These are phyloP conservation scores for Steinernema hermaphroditum DNA, from an alignment of 2,888 invertebrate species.

Conservation along the genomic window DNA sequence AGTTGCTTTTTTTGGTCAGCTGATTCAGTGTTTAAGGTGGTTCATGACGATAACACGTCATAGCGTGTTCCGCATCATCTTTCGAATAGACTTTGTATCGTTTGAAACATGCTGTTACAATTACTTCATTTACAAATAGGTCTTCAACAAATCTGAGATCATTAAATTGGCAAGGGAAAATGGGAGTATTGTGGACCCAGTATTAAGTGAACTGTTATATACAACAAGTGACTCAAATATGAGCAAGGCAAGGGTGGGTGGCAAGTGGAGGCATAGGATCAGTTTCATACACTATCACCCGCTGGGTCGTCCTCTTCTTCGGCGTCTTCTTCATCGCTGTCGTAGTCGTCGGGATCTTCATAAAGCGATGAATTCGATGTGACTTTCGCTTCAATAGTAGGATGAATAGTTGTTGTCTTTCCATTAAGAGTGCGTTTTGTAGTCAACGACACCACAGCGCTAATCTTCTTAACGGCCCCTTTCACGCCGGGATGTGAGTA, in stretches of 20 bases:
- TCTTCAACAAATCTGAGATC: not conserved
- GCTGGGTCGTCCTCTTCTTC: not conserved
- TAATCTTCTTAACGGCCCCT: not conserved
- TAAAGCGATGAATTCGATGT: not conserved
- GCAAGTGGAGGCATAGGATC: slow-evolving; percentile 2
- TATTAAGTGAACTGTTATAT: slow-evolving; percentile 17
- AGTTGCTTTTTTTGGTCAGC: too few species aligned
- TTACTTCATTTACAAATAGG: too few species aligned
- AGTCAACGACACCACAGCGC: not conserved
- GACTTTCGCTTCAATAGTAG: not conserved
- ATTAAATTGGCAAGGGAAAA: not conserved
- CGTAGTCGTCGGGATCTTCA: slow-evolving; percentile 1
- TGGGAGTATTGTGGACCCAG: slow-evolving; percentile 23
- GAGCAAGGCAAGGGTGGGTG: slow-evolving; percentile 23
- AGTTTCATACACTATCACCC: not conserved
- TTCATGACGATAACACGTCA: too few species aligned
- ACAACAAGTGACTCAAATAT: not conserved
- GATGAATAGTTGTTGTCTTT: not conserved
- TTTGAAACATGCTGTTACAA: too few species aligned
- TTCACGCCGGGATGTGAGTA: not conserved
- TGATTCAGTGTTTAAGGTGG: too few species aligned
- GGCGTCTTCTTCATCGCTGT: not conserved
- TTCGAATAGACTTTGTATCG: too few species aligned
- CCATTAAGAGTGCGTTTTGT: not conserved
- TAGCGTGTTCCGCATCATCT: too few species aligned